phyloP scores from a whole-genome alignment of 2,113 vertebrate genomes.

The Rhegmatorhina hoffmannsi region DNA sequence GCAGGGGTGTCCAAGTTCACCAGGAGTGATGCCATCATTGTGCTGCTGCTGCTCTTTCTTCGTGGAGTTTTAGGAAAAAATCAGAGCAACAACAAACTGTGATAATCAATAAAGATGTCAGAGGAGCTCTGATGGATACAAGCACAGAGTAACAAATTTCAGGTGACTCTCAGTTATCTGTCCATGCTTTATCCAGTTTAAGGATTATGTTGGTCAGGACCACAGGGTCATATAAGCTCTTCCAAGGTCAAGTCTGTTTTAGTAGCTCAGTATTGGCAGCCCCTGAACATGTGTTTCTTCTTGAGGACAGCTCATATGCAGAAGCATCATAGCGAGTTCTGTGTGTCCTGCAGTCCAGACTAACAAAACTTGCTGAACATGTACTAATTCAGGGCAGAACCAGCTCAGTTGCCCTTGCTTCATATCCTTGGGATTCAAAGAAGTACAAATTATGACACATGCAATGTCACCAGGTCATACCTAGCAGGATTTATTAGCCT shows the following conservation, averaged over 20 bases:
- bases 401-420: not conserved
- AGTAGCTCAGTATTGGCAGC: not conserved
- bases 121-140: not conserved
- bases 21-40: not conserved
- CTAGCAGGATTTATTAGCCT: not conserved
- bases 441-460: not conserved
- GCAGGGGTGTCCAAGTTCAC: not conserved
- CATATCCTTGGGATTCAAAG: not conserved
- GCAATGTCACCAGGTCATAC: not conserved
- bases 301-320: not conserved
- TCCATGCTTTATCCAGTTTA: not conserved
- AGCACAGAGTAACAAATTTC: not conserved
- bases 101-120: not conserved
- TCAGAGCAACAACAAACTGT: not conserved
- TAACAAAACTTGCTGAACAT: not conserved
- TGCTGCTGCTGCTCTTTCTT: not conserved
- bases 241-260: not conserved
- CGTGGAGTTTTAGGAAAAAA: not conserved
- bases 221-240: not conserved
- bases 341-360: not conserved
- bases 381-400: not conserved
- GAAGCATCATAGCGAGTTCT: not conserved
- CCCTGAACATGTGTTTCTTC: not conserved
- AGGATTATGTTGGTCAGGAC: not conserved
- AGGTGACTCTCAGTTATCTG: not conserved